Evolutionary conservation across 2,888 invertebrate species (phyloP).

Genomic region (Thalpophila matura): DNA sequence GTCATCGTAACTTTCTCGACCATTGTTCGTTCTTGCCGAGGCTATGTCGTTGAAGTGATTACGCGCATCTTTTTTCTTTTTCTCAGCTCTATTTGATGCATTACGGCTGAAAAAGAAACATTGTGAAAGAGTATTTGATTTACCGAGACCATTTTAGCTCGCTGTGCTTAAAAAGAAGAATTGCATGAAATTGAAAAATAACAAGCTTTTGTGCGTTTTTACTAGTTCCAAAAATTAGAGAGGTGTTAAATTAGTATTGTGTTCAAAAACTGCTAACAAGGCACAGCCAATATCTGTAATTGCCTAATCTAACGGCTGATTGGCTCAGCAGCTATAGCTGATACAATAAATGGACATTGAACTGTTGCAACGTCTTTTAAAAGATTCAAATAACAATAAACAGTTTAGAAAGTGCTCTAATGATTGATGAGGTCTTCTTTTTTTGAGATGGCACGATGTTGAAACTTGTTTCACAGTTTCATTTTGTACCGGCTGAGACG

Average conservation of each 20-base stretch:
- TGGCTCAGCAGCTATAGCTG: constrained; percentile 28
- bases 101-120: constrained; percentile 54
- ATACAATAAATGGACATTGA: constrained; percentile 52
- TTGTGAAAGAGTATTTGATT: constrained; percentile 46
- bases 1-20: constrained; percentile 72
- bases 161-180: constrained; percentile 10
- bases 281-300: constrained; percentile 23
- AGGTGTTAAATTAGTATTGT: constrained; percentile 18
- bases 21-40: constrained; percentile 72
- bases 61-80: constrained; percentile 68
- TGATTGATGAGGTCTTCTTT: constrained; percentile 81
- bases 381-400: constrained; percentile 71
- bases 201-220: constrained; percentile 9
- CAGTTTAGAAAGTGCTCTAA: constrained; percentile 84
- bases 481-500: constrained; percentile 55
- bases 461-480: constrained; percentile 78
- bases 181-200: constrained; percentile 21
- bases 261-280: constrained; percentile 29
- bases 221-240: constrained; percentile 10
- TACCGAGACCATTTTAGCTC: constrained; percentile 35
- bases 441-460: constrained; percentile 78
- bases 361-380: constrained; percentile 57
- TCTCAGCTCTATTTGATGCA: constrained; percentile 61
- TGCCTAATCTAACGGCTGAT: constrained; percentile 43
- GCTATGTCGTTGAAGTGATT: constrained; percentile 71